A percentile compares a stretch with the other conserved stretches of the same genome.
These are phyloP conservation scores for Dromococcyx pavoninus DNA, from an alignment of 2,797 vertebrate genomes.

Conservation along the genomic window DNA sequence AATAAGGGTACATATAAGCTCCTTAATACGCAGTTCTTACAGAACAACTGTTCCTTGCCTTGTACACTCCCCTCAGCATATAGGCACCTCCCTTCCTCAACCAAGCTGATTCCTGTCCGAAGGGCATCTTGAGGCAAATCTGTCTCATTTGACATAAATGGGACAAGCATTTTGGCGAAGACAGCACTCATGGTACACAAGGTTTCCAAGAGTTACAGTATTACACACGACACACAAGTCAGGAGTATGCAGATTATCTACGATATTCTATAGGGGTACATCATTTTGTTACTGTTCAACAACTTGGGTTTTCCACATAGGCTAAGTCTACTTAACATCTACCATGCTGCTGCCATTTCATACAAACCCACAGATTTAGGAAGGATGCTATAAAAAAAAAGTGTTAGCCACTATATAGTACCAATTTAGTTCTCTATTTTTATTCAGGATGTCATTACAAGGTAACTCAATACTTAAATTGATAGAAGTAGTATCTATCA, in stretches of 20 bases:
- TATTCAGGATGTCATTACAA: background rate
- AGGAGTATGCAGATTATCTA: rapidly evolving
- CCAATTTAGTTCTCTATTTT: background rate
- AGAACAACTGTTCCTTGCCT: background rate
- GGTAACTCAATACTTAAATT: background rate
- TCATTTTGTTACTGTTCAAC: background rate
- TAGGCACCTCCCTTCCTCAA: background rate
- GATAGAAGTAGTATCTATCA: background rate
- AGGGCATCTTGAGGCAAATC: background rate
- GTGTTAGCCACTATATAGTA: background rate
- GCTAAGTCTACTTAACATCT: background rate
- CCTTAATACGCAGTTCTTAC: background rate
- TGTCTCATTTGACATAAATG: background rate
- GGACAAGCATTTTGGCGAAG: background rate
- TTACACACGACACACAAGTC: rapidly evolving
- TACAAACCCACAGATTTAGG: rapidly evolving
- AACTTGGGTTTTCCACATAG: background rate
- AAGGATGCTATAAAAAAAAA: background rate
- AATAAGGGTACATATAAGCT: conserved; percentile 9
- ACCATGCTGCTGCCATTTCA: background rate
- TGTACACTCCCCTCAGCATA: background rate
- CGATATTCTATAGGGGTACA: background rate
- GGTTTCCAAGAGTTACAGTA: background rate
- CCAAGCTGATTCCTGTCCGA: background rate
- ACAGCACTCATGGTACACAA: background rate